Evolutionary conservation across 2,888 invertebrate species (phyloP), one percentile per base, ranked within the genome.

Genomic region (Drosophila histrio): DNA sequence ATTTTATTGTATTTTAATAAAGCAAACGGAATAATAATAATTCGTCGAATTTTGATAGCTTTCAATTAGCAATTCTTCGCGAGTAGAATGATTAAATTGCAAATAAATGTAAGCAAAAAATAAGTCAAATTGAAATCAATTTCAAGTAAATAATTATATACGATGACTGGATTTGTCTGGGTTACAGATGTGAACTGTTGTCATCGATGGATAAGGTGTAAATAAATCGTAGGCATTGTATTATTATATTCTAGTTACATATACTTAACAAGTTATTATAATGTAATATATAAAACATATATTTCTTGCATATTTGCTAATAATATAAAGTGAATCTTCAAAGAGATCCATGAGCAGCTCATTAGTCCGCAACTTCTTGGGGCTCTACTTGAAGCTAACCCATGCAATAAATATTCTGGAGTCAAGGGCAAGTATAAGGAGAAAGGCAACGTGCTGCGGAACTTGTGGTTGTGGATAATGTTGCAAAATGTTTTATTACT

Each of bases 401-500:
- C 22, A 22, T 4, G 8, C n/a, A 15, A 7, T 2, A 2, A 5
- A 17, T 34, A 13, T 9, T 19, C 6, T 13, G 8, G 1, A 9
- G 11, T n/a, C 24, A 43, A 41, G n/a, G 21, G n/a, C 7, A 6
- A 21, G 21, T 7, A 0, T 11, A 8, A n/a, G n/a, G 3, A 2
- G 38, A 22, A 8, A 17, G 7, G 7, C 1, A 44, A 60, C 30
- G 53, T 36, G 21, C 15, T 26, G 41, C 52, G 65, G 59, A 77
- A 77, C 77, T 72, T 82, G 67, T 46, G 72, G 50, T 44, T 50
- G 57, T 79, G 72, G 82, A 85, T 79, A 85, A 82, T 82, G 85
- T 79, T 82, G 62, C 68, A 71, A 75, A 68, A 82, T 79, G 82
- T 83, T 83, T 82, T 85, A 83, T 82, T 85, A 85, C 85, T 82